Conservation (phyloP, 2,888 invertebrate genomes). For the Acronicta aceris region DNA sequence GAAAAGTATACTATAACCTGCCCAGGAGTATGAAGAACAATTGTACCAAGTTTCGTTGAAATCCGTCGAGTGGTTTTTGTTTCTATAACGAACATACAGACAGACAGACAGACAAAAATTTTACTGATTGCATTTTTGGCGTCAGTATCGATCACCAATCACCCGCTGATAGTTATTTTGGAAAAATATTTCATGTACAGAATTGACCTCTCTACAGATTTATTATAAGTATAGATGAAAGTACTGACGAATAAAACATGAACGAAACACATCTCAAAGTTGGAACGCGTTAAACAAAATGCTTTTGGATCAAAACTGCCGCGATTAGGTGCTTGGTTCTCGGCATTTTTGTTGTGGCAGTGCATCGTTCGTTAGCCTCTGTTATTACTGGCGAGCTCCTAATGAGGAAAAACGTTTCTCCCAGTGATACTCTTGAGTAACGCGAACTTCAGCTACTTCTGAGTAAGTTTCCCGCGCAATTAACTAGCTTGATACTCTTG, state of each 20-base stretch:
- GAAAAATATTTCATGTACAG: no score
- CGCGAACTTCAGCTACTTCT: slow-evolving; percentile 68
- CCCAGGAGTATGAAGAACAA: no score
- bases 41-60: no score
- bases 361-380: slow-evolving; percentile 70
- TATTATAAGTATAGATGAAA: no score
- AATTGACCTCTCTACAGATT: no score
- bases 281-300: slow-evolving; percentile 24
- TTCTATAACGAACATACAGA: no score
- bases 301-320: slow-evolving; percentile 49
- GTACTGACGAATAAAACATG: slow-evolving; percentile 40
- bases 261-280: slow-evolving; percentile 39
- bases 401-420: slow-evolving; percentile 79
- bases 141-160: no score
- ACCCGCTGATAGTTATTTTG: no score
- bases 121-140: no score
- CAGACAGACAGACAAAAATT: no score
- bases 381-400: slow-evolving; percentile 69
- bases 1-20: no score
- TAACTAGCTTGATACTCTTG: slow-evolving; percentile 70
- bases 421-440: slow-evolving; percentile 66
- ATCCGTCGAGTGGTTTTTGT: no score
- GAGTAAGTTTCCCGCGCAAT: slow-evolving; percentile 72
- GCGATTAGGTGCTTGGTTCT: slow-evolving; percentile 43
- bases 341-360: slow-evolving; percentile 53